phyloP scores from a whole-genome alignment of 2,797 vertebrate species.

The Menidia menidia region DNA sequence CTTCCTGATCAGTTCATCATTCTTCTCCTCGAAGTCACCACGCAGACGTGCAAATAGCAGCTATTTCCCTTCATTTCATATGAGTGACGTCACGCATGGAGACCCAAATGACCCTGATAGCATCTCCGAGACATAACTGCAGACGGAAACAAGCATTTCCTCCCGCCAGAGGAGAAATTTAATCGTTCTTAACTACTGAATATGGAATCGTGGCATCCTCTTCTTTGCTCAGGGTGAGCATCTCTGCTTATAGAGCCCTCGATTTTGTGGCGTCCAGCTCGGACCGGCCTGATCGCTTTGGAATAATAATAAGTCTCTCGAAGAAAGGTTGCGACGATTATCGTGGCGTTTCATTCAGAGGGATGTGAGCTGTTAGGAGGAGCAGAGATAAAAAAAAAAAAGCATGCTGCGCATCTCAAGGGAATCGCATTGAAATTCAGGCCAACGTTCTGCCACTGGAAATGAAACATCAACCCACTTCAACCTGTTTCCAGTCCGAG shows the following conservation, averaged over 20 bases:
- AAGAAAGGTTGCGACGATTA: too few species aligned
- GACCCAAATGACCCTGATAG: slow-evolving; percentile 59
- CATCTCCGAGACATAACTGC: slow-evolving; percentile 62
- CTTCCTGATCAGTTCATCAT: slow-evolving; percentile 37
- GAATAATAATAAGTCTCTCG: too few species aligned
- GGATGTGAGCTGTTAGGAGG: neutral
- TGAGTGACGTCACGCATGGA: slow-evolving; percentile 61
- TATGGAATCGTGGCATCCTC: too few species aligned
- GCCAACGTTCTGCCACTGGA: neutral
- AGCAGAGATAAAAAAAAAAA: rapidly evolving
- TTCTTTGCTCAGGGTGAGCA: neutral
- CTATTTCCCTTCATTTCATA: slow-evolving; percentile 72
- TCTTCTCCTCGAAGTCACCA: slow-evolving; percentile 39
- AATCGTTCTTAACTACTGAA: too few species aligned
- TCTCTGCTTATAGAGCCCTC: neutral
- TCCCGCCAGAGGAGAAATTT: slow-evolving; percentile 12
- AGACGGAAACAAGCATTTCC: slow-evolving; percentile 62
- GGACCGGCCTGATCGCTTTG: neutral
- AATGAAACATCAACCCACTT: neutral
- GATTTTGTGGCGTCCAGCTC: neutral
- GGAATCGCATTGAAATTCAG: neutral
- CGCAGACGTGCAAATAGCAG: slow-evolving; percentile 56
- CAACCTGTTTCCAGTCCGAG: slow-evolving; percentile 6
- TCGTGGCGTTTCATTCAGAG: neutral
- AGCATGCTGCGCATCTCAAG: neutral